Evolutionary conservation across 1,140 invertebrate genomes (phyloP).

Genomic region (Zaprionus davidi): DNA sequence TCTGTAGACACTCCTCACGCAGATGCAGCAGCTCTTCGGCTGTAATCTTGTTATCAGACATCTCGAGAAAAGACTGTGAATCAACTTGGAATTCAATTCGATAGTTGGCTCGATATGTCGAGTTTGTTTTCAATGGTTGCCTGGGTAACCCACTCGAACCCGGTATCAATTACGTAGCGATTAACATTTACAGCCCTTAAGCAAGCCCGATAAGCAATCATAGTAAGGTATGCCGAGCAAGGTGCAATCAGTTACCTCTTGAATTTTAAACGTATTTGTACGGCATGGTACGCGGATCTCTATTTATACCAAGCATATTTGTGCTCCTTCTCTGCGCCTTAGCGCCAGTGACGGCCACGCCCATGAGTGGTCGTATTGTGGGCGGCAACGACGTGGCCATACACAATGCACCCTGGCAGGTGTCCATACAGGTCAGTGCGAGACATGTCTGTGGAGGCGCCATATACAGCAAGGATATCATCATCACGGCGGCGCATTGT

Average conservation of each 20-base stretch:
- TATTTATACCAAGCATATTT: neutral
- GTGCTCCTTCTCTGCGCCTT: conserved; percentile 14
- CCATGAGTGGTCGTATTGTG: conserved; percentile 84
- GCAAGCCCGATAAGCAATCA: conserved; percentile 33
- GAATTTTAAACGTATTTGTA: conserved; percentile 9
- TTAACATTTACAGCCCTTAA: conserved; percentile 60
- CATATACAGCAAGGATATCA: conserved; percentile 85
- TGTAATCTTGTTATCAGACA: conserved; percentile 64
- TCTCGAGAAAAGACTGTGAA: neutral
- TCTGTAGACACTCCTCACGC: conserved; percentile 55
- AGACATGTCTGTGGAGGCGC: conserved; percentile 86
- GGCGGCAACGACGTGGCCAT: conserved; percentile 85
- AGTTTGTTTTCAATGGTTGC: conserved; percentile 60
- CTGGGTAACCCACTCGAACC: conserved; percentile 44
- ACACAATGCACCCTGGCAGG: conserved; percentile 86
- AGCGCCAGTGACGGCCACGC: neutral
- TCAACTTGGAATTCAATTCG: neutral
- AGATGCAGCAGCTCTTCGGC: conserved; percentile 64
- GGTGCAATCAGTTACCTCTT: conserved; percentile 41
- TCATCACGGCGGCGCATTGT: conserved; percentile 87
- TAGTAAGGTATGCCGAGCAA: conserved; percentile 14
- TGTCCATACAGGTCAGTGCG: conserved; percentile 85
- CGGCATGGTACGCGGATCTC: conserved; percentile 1
- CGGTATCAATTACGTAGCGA: conserved; percentile 60
- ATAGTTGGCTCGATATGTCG: neutral